Evolutionary conservation across 2,113 vertebrate genomes (phyloP).

Genomic region (Glaucidium brasilianum): DNA sequence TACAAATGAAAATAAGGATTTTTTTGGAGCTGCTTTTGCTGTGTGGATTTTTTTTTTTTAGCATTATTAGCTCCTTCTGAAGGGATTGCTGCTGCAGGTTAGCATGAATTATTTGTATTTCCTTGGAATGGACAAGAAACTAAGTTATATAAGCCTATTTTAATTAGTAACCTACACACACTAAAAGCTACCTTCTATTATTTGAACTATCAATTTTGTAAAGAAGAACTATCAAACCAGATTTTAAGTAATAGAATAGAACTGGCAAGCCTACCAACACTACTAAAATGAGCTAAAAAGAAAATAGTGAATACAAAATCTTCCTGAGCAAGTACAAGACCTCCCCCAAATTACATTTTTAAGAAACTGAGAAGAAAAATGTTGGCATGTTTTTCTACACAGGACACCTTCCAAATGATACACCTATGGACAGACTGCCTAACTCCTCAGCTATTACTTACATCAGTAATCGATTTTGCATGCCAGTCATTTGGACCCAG

Average conservation of each 20-base stretch:
- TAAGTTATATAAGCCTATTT: neutral
- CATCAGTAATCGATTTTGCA: neutral
- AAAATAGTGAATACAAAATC: neutral
- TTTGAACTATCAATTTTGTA: neutral
- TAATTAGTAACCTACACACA: neutral
- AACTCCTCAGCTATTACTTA: neutral
- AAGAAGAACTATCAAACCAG: neutral
- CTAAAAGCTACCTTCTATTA: neutral
- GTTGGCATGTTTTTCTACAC: neutral
- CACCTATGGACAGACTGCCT: neutral
- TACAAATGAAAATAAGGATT: neutral
- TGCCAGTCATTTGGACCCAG: neutral
- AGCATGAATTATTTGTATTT: neutral
- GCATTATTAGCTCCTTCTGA: neutral
- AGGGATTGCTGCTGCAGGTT: neutral
- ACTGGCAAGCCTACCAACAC: neutral
- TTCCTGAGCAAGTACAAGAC: neutral
- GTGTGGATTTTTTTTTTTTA: neutral
- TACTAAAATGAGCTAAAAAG: neutral
- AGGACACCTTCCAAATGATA: neutral
- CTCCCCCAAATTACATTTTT: neutral
- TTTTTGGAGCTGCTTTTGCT: neutral
- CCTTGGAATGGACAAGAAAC: neutral
- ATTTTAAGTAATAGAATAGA: neutral
- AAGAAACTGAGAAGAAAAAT: neutral